A percentile compares a stretch with the other conserved stretches of the same genome.
Conservation (phyloP, 2,797 vertebrate species). For the Melanotaenia nigrans region DNA sequence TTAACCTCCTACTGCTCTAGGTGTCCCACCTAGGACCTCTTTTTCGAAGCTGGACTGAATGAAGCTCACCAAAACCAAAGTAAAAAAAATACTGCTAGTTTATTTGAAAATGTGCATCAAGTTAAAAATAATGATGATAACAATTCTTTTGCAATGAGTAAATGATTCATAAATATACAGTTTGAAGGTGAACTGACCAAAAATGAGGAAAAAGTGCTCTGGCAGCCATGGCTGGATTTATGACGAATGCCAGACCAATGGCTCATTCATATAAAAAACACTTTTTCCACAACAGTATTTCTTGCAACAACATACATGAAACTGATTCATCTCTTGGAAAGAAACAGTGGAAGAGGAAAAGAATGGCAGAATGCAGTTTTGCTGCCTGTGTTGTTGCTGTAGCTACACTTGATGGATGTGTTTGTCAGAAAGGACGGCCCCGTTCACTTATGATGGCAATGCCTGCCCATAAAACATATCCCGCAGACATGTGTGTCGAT, state of each 20-base stretch:
- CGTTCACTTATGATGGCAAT: conserved; percentile 80
- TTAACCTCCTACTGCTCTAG: conserved; percentile 74
- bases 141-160: conserved; percentile 15
- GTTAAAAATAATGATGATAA: not conserved
- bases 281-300: conserved; percentile 60
- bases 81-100: conserved; percentile 21
- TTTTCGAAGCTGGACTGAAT: conserved; percentile 25
- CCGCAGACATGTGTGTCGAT: conserved; percentile 21
- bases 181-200: conserved; percentile 28
- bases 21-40: conserved; percentile 67
- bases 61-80: conserved; percentile 28
- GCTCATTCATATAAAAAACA: conserved; percentile 51
- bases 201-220: conserved; percentile 39
- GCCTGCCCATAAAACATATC: conserved; percentile 77
- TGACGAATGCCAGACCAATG: conserved; percentile 59
- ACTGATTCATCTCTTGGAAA: conserved; percentile 57
- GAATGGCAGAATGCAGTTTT: conserved; percentile 61
- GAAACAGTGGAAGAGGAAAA: conserved; percentile 38
- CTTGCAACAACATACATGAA: conserved; percentile 49
- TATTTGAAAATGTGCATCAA: conserved; percentile 27
- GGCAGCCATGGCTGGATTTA: conserved; percentile 53
- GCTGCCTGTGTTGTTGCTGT: conserved; percentile 65
- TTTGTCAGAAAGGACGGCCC: conserved; percentile 75
- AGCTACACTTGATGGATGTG: conserved; percentile 78
- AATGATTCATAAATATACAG: conserved; percentile 35